These are phyloP conservation scores for Sarcophaga subvicina DNA, from an alignment of 2,888 invertebrate genomes.

Conservation along the genomic window DNA sequence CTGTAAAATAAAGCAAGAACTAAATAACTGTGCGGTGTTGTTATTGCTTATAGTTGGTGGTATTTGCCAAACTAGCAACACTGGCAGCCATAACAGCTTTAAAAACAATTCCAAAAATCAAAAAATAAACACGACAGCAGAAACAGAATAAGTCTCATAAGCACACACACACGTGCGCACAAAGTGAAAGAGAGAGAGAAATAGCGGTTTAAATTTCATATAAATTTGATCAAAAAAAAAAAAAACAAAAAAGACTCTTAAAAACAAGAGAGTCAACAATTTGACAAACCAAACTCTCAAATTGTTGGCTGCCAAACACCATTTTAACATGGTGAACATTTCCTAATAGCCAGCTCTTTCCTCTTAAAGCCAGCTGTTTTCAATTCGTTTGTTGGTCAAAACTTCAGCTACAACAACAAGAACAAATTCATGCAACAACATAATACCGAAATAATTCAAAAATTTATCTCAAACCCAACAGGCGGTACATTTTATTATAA, in stretches of 20 bases:
- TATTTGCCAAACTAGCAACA: constrained; percentile 13
- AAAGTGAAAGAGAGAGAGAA: not conserved
- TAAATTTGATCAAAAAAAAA: no score
- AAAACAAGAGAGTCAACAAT: constrained; percentile 45
- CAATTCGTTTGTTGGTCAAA: constrained; percentile 41
- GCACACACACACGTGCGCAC: not conserved
- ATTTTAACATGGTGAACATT: constrained; percentile 6
- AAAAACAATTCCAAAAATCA: constrained; percentile 1
- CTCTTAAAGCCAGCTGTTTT: not conserved
- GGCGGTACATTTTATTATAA: constrained; percentile 44
- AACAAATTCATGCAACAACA: constrained; percentile 29
- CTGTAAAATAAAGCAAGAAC: not conserved
- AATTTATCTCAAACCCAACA: constrained; percentile 72
- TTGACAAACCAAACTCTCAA: constrained; percentile 59
- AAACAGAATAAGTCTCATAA: constrained; percentile 24
- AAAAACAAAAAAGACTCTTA: not conserved
- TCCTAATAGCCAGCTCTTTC: not conserved
- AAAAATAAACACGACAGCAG: not conserved
- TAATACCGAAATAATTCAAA: constrained; percentile 70
- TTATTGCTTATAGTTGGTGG: constrained; percentile 3
- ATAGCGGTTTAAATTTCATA: no score
- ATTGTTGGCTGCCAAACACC: constrained; percentile 46
- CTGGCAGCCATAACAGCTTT: not conserved
- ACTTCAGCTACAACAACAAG: not conserved
- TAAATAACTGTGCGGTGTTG: not conserved